Percentiles rank a stretch among this genome's conserved stretches.
phyloP scores from a whole-genome alignment of 1,140 invertebrate genomes.

The Chelonus insularis region DNA sequence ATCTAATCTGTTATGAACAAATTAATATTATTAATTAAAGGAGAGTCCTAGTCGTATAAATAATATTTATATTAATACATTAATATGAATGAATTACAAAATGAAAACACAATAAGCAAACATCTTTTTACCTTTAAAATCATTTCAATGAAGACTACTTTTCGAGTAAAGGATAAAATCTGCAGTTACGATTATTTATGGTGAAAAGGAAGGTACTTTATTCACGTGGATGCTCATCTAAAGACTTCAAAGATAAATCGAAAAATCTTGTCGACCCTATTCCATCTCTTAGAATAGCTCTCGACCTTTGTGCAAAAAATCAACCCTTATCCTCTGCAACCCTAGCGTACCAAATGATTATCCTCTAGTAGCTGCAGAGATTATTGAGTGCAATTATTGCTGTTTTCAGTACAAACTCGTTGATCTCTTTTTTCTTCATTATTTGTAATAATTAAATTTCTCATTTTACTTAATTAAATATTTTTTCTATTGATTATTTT shows the following conservation, averaged over 20 bases:
- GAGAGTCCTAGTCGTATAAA: no score
- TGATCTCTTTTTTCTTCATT: constrained; percentile 1
- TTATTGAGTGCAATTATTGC: not conserved
- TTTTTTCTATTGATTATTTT: no score
- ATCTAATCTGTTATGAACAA: no score
- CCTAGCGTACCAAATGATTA: not conserved
- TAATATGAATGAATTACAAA: no score
- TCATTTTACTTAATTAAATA: no score
- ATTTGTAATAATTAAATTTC: no score
- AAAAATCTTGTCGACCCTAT: constrained; percentile 3
- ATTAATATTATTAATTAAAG: no score
- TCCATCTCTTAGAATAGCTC: not conserved
- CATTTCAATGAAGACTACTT: no score
- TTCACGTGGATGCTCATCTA: constrained; percentile 8
- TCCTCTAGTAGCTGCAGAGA: not conserved
- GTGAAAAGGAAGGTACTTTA: constrained; percentile 3
- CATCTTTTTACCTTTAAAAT: no score
- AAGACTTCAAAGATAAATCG: constrained; percentile 17
- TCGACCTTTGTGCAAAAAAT: not conserved
- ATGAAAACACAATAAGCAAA: no score
- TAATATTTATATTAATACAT: no score
- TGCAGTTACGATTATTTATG: constrained; percentile 10
- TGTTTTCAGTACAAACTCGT: not conserved
- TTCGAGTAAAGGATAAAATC: no score
- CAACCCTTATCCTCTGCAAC: not conserved